A percentile compares a stretch with the other conserved stretches of the same genome.
phyloP scores from a whole-genome alignment of 2,797 vertebrate species.

The Cyprinella venusta region DNA sequence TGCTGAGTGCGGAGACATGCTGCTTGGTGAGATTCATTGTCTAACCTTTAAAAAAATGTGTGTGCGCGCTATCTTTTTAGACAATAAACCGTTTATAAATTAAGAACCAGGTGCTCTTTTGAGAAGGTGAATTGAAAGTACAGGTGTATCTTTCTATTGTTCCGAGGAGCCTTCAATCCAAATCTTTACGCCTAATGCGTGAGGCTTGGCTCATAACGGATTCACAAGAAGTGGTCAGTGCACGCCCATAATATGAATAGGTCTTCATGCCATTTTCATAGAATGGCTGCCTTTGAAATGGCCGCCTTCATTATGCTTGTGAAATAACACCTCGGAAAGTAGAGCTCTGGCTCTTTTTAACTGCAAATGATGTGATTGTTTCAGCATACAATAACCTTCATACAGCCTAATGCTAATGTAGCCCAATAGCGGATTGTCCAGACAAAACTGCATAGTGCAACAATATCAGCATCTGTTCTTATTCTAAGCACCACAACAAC shows the following conservation, averaged over 20 bases:
- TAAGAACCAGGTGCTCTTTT: slow-evolving; percentile 30
- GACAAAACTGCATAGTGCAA: slow-evolving; percentile 12
- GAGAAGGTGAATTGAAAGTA: slow-evolving; percentile 22
- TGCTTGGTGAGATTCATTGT: background rate
- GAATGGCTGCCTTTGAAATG: slow-evolving; percentile 71
- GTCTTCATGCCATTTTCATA: slow-evolving; percentile 41
- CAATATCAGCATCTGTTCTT: slow-evolving; percentile 29
- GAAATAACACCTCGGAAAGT: slow-evolving; percentile 65
- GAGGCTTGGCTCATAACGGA: slow-evolving; percentile 40
- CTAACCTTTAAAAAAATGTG: slow-evolving; percentile 24
- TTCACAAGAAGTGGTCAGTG: slow-evolving; percentile 36
- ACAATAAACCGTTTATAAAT: slow-evolving; percentile 5
- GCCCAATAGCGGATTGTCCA: slow-evolving; percentile 29
- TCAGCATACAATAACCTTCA: slow-evolving; percentile 57
- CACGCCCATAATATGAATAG: slow-evolving; percentile 53
- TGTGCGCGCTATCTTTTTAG: background rate
- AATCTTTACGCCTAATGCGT: slow-evolving; percentile 35
- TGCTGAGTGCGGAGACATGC: background rate
- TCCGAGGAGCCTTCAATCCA: background rate
- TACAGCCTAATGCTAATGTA: slow-evolving; percentile 75
- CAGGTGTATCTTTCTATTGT: slow-evolving; percentile 59
- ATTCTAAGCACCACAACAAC: background rate
- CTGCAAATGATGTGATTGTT: slow-evolving; percentile 66
- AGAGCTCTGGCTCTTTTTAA: slow-evolving; percentile 50
- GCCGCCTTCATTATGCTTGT: slow-evolving; percentile 70